Evolutionary conservation across 2,113 vertebrate species (phyloP), one percentile per base, ranked within the genome.

Genomic region (Myiozetetes cayanensis): DNA sequence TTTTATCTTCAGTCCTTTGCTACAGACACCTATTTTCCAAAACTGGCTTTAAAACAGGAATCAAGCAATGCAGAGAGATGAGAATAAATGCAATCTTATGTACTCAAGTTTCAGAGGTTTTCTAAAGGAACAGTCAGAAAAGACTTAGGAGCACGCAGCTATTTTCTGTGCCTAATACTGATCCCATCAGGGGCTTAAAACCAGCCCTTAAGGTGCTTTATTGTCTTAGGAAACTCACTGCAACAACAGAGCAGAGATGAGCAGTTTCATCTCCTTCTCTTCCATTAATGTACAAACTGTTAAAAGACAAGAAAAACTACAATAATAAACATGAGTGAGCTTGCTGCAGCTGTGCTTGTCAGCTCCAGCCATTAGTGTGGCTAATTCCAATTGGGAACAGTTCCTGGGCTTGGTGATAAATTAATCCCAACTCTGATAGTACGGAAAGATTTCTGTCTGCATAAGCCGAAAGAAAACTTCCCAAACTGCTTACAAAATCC

Each of bases 341-440:
- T 93, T 90, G 86, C 68, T 92, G 92, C 95, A 96, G 96, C 94
- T 96, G 96, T 94, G 96, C 96, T 52, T 92, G 94, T 95, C 94
- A 97, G 85, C 92, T 90, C 88, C 88, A 92, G 96, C 93, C 83
- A 84, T 95, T 92, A 90, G 68, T 95, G 94, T 94, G 88, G 90
- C 93, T 97, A 96, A 97, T 96, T 96, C 94, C 76, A 3, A 93
- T 90, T 95, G 93, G 94, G 94, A 97, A 94, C 93, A 92, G 94
- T 96, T 96, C 92, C 94, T 97, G 90, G 70, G 22, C 53, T 81
- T 81, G 83, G 92, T 95, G 94, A 95, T 90, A 96, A 92, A 96
- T 96, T 97, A 97, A 96, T 96, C 88, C 88, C 41, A 24, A 56
- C 80, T 90, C 93, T 50, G 90, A 96, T 95, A 87, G 81, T 53